Base-by-base conservation (phyloP, 2,888 invertebrate species). In the Sesia bembeciformis region DNA sequence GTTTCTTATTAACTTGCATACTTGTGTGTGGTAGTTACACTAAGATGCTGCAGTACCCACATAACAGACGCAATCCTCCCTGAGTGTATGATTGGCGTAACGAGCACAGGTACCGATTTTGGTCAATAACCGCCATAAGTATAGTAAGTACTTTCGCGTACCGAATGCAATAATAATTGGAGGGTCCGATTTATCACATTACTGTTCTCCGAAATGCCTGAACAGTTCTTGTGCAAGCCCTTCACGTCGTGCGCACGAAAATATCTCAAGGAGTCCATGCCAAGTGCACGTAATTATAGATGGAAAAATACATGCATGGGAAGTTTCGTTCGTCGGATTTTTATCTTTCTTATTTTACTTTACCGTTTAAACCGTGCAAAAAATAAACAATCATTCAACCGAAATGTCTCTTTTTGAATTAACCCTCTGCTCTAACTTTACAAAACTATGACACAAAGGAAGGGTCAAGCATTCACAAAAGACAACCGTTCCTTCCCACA, bases 181-280 rank as follows among this genome's bases (percentile, higher is more conserved):
- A 74, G 85, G 86, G 84, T 84, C 78, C 84, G 84, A 84, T 86
- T 88, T 86, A 87, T 87, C 88, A 88, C 86, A 83, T 83, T 74
- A 66, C 77, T 78, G 78, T 89, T 88, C 88, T 82, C 81, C 78
- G 88, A 89, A 88, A 80, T 66, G 81, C 74, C 81, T 75, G 84
- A 82, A 81, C 83, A 81, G 75, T 84, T 84, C 82, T 87, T 86
- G 80, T 82, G 83, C 72, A 84, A 84, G 80, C 84, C 79, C 82
- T 85, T 80, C 81, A 77, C 81, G 80, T 86, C 84, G 84, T 85
- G 85, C 77, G 76, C 85, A 84, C 86, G 83, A 85, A 84, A 82
- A 86, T 84, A 84, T 85, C 83, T 84, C 81, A 73, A 70, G 71
- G 74, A 79, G 77, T 73, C 77, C 81, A 81, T 76, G 81, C 80